These are phyloP conservation scores for Catostomus latipinnis DNA, from an alignment of 2,797 vertebrate species.

Conservation along the genomic window DNA sequence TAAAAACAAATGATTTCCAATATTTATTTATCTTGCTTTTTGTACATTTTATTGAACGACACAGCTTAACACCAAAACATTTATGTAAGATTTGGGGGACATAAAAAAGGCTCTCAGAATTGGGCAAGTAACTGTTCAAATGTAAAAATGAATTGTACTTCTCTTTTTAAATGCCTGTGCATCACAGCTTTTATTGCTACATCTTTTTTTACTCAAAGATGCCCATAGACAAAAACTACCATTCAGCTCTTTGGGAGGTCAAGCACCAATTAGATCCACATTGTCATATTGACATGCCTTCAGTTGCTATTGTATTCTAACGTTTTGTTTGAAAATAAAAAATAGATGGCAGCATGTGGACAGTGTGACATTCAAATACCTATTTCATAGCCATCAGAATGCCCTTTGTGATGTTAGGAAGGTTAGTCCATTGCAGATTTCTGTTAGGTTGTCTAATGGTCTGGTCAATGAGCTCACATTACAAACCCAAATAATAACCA, in stretches of 20 bases:
- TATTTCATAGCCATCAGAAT: conserved; percentile 59
- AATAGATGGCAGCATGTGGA: conserved; percentile 68
- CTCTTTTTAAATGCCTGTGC: conserved; percentile 65
- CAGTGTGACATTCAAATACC: conserved; percentile 64
- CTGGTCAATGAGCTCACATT: conserved; percentile 19
- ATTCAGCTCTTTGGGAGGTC: conserved; percentile 67
- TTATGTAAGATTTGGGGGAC: conserved; percentile 7
- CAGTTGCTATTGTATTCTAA: conserved; percentile 70
- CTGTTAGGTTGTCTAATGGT: conserved; percentile 29
- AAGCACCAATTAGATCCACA: conserved; percentile 66
- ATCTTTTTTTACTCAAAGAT: conserved; percentile 63
- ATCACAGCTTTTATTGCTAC: conserved; percentile 69
- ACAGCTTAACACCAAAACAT: conserved; percentile 37
- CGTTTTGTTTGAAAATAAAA: conserved; percentile 74
- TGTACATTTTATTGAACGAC: neutral
- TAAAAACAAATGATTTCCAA: neutral
- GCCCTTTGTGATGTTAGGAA: conserved; percentile 68
- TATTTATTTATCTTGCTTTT: neutral
- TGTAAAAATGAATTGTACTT: conserved; percentile 59
- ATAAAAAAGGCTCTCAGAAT: conserved; percentile 55
- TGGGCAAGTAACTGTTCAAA: conserved; percentile 71
- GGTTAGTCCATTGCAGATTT: conserved; percentile 60
- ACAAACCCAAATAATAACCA: neutral
- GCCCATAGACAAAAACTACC: conserved; percentile 60
- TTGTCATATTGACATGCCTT: conserved; percentile 72